Conservation (phyloP, 2,797 vertebrate genomes). For the Menidia menidia region DNA sequence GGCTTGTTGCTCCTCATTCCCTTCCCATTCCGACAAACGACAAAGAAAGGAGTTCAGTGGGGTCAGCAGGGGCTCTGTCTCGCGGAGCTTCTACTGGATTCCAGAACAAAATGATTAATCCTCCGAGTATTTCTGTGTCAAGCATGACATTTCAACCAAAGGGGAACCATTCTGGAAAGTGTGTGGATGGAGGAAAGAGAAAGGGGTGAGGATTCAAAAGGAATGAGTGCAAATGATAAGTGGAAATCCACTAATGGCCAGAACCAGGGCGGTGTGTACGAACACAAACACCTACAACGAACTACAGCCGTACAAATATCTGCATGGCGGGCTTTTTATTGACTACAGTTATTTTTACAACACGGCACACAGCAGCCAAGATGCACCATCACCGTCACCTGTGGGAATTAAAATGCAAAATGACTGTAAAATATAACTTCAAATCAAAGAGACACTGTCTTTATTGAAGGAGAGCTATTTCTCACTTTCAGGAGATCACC, state of each 20-base stretch:
- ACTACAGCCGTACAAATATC: constrained; percentile 26
- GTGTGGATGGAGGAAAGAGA: constrained; percentile 23
- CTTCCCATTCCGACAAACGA: constrained; percentile 31
- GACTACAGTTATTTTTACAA: constrained; percentile 32
- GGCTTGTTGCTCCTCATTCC: constrained; percentile 10
- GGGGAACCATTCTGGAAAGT: constrained; percentile 56
- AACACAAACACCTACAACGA: constrained; percentile 34
- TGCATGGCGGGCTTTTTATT: constrained; percentile 27
- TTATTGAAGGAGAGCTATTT: background rate
- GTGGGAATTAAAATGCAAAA: background rate
- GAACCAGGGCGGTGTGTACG: constrained; percentile 30
- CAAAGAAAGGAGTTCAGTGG: constrained; percentile 62
- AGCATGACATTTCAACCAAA: constrained; percentile 25
- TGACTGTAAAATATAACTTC: background rate
- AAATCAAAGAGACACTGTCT: background rate
- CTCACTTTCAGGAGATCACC: constrained; percentile 6
- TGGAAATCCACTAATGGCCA: constrained; percentile 31
- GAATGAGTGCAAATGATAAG: constrained; percentile 22
- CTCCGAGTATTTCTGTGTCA: constrained; percentile 22
- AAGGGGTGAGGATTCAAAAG: constrained; percentile 11
- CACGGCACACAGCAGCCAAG: background rate
- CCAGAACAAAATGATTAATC: constrained; percentile 51
- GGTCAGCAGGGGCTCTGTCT: constrained; percentile 35
- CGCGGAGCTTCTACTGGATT: constrained; percentile 16
- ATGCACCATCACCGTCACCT: background rate